phyloP scores from a whole-genome alignment of 2,888 invertebrate species.

The Diloba caeruleocephala region DNA sequence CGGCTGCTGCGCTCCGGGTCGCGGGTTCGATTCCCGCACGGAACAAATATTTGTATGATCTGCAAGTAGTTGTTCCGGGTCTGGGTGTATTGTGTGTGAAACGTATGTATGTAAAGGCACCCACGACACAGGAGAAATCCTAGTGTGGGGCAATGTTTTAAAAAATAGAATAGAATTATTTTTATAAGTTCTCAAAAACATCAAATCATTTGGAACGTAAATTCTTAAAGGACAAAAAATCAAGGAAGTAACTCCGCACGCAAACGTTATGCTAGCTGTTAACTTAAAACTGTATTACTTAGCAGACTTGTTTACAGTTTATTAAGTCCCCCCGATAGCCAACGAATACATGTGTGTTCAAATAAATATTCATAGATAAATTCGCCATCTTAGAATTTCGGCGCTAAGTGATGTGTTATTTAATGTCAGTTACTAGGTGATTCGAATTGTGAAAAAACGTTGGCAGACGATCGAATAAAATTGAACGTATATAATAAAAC shows the following conservation, averaged over 20 bases:
- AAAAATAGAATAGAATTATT: too few species aligned
- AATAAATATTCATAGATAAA: constrained; percentile 2
- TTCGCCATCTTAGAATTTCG: constrained; percentile 16
- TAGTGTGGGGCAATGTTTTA: too few species aligned
- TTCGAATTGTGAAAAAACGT: background rate
- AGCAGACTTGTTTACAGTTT: constrained; percentile 38
- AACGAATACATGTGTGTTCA: constrained; percentile 28
- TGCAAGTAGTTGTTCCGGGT: too few species aligned
- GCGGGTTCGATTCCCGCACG: too few species aligned
- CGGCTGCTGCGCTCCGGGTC: too few species aligned
- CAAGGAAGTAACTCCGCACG: background rate
- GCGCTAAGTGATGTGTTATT: constrained; percentile 13
- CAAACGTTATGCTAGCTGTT: constrained; percentile 16
- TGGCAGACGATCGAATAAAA: constrained; percentile 1
- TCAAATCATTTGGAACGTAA: too few species aligned
- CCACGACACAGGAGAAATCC: too few species aligned
- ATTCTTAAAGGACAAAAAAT: too few species aligned
- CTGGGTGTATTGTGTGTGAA: too few species aligned
- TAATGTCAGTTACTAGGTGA: background rate
- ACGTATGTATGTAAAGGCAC: too few species aligned
- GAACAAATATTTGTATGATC: too few species aligned
- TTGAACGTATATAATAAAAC: constrained; percentile 3
- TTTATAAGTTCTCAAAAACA: background rate
- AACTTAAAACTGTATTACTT: constrained; percentile 7
- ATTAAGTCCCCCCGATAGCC: constrained; percentile 19